Conservation (phyloP, 2,797 vertebrate genomes). For the Adelosebastes latens region DNA sequence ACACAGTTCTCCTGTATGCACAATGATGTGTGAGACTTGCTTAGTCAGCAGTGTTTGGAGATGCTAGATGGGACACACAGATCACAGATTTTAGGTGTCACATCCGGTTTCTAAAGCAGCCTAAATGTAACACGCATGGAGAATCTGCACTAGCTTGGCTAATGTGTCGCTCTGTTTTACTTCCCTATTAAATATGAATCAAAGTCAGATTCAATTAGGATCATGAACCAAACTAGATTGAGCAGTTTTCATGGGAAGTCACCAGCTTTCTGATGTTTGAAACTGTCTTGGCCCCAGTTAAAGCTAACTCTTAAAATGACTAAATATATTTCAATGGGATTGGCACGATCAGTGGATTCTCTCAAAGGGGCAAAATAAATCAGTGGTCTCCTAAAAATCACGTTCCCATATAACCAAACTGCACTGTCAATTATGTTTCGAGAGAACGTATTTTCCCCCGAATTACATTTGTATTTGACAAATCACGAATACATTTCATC, state of each 20-base stretch:
- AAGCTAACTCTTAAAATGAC: background rate
- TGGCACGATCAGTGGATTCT: background rate
- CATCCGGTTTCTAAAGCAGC: background rate
- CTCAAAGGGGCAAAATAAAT: background rate
- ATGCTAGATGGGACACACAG: conserved; percentile 60
- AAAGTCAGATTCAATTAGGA: background rate
- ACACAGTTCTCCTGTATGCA: conserved; percentile 34
- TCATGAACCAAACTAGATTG: background rate
- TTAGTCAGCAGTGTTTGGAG: conserved; percentile 42
- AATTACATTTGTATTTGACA: too few species aligned
- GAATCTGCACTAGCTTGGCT: background rate
- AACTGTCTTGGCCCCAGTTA: background rate
- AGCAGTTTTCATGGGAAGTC: background rate
- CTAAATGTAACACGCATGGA: background rate
- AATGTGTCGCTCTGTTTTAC: background rate
- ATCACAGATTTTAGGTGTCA: background rate
- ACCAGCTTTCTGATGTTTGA: background rate
- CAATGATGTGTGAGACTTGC: conserved; percentile 26
- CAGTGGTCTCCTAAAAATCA: too few species aligned
- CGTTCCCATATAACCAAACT: too few species aligned
- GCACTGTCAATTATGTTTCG: too few species aligned
- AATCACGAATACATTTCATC: too few species aligned
- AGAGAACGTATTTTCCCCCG: too few species aligned
- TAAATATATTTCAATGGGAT: background rate
- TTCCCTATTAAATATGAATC: background rate